phyloP scores from a whole-genome alignment of 1,140 invertebrate genomes.

The Mycetomoellerius zeteki region DNA sequence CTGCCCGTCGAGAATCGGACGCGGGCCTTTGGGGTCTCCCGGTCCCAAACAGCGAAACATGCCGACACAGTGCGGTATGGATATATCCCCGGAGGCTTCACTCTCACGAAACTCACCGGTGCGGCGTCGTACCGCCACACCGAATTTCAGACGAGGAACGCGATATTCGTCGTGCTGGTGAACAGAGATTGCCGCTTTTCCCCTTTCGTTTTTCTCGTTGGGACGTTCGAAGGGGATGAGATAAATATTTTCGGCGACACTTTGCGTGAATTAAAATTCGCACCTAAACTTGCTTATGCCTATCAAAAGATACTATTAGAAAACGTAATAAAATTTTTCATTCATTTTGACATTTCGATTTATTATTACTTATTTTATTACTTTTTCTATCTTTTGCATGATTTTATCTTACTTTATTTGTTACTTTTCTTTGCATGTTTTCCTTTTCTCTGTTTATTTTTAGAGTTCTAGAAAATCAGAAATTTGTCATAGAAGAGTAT shows the following conservation, averaged over 20 bases:
- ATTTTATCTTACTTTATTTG: background rate
- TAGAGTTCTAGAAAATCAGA: too few species aligned
- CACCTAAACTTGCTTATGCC: background rate
- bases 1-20: conserved; percentile 60
- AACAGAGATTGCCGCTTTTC: conserved; percentile 23
- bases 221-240: background rate
- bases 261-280: background rate
- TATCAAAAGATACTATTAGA: background rate
- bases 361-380: background rate
- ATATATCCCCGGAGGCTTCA: conserved; percentile 45
- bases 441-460: too few species aligned
- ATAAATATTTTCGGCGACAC: background rate
- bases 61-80: conserved; percentile 71
- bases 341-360: background rate
- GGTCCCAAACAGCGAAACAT: conserved; percentile 76
- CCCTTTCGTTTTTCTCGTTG: background rate
- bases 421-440: background rate
- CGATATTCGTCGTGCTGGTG: conserved; percentile 69
- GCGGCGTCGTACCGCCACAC: conserved; percentile 15
- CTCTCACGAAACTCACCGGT: conserved; percentile 68
- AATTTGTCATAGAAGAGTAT: too few species aligned
- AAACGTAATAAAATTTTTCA: background rate
- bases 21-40: conserved; percentile 70
- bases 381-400: background rate
- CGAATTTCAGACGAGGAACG: conserved; percentile 69